A percentile compares a stretch with the other conserved stretches of the same genome.
Conservation (phyloP, 2,113 vertebrate species). For the Sclerurus mexicanus region DNA sequence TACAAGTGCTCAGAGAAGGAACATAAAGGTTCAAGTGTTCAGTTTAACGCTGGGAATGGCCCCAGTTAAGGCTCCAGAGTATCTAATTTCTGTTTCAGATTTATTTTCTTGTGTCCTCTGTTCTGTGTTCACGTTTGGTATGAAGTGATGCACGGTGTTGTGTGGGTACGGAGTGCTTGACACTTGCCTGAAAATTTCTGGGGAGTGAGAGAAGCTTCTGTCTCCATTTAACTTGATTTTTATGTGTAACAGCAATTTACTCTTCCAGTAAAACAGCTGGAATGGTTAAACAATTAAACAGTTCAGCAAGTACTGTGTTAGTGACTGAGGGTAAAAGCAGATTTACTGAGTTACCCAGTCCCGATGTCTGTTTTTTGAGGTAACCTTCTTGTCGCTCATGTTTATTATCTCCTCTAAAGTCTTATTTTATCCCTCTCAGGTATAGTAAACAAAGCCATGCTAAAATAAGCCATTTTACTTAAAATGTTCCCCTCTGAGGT, state of each 20-base stretch:
- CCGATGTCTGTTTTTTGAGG: background rate
- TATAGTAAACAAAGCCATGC: background rate
- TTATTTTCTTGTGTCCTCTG: background rate
- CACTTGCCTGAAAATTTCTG: background rate
- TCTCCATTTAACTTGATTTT: background rate
- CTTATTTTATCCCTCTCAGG: background rate
- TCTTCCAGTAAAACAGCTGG: background rate
- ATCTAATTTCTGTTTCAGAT: background rate
- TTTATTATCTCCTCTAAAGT: background rate
- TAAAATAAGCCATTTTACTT: background rate
- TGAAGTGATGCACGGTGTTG: accelerated
- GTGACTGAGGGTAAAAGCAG: background rate
- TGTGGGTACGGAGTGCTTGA: background rate
- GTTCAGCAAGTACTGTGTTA: background rate
- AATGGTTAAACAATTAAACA: background rate
- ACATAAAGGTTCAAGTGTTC: accelerated
- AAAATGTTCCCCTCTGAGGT: background rate
- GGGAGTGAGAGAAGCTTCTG: background rate
- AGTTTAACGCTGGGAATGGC: background rate
- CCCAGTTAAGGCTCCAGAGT: background rate
- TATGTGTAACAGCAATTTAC: background rate
- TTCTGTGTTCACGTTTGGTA: background rate
- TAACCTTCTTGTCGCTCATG: background rate
- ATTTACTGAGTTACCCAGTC: background rate
- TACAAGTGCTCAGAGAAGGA: too few relatives aligned